Percentiles rank a stretch among this genome's conserved stretches.
phyloP scores from a whole-genome alignment of 2,113 vertebrate species.

The Plestiodon gilberti region DNA sequence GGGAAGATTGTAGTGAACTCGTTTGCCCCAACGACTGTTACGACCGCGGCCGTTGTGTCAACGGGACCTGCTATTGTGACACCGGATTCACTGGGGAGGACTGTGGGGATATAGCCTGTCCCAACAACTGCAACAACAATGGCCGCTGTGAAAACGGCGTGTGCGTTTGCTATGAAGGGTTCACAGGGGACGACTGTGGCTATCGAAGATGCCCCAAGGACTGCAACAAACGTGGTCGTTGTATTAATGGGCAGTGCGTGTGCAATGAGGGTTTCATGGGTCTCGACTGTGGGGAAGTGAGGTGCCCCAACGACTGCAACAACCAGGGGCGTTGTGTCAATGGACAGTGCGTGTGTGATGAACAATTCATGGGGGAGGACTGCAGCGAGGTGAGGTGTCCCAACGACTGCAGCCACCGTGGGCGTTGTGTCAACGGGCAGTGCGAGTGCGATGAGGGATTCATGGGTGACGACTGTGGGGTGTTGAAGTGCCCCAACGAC shows the following conservation, averaged over 20 bases:
- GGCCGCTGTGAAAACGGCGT: conserved; percentile 87
- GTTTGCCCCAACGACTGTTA: conserved; percentile 96
- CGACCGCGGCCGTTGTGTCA: conserved; percentile 92
- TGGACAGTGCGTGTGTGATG: conserved; percentile 85
- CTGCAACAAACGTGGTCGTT: conserved; percentile 87
- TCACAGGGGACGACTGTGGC: conserved; percentile 86
- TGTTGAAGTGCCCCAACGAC: conserved; percentile 85
- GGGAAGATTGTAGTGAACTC: conserved; percentile 92
- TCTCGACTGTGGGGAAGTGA: conserved; percentile 81
- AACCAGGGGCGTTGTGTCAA: conserved; percentile 81
- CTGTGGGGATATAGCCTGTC: conserved; percentile 87
- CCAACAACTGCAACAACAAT: conserved; percentile 79
- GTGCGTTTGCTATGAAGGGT: conserved; percentile 86
- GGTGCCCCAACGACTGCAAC: conserved; percentile 86
- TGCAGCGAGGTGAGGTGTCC: conserved; percentile 86
- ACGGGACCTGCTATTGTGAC: conserved; percentile 93
- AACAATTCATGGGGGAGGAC: conserved; percentile 84
- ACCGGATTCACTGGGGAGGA: conserved; percentile 90
- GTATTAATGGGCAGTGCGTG: conserved; percentile 83
- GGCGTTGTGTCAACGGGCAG: conserved; percentile 81
- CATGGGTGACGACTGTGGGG: conserved; percentile 80
- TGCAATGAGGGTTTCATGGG: conserved; percentile 89
- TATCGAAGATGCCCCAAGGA: conserved; percentile 85
- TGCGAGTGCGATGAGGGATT: conserved; percentile 86
- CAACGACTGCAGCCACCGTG: conserved; percentile 79